These are phyloP conservation scores for Bombus waltoni DNA, from an alignment of 1,140 invertebrate genomes.

Conservation along the genomic window DNA sequence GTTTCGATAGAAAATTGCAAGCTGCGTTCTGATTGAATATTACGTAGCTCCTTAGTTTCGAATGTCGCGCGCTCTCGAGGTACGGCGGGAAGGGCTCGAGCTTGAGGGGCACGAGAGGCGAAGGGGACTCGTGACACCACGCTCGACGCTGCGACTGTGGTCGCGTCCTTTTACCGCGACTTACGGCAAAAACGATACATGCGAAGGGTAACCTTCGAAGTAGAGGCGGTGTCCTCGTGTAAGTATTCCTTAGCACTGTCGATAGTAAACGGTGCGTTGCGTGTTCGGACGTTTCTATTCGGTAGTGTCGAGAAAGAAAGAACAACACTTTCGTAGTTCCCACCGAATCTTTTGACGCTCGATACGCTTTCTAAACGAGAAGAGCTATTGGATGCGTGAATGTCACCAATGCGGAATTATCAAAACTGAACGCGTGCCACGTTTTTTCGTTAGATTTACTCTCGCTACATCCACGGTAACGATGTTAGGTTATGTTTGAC, in stretches of 20 bases:
- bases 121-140: conserved; percentile 16
- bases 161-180: conserved; percentile 43
- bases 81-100: conserved; percentile 35
- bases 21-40: not conserved
- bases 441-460: not conserved
- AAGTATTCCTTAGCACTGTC: not conserved
- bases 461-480: conserved; percentile 18
- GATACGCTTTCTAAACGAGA: not conserved
- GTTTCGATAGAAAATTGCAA: not conserved
- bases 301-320: not conserved
- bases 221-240: conserved; percentile 9
- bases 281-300: not conserved
- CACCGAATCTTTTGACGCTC: not conserved
- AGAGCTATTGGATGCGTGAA: not conserved
- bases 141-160: conserved; percentile 13
- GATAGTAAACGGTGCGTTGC: conserved; percentile 13
- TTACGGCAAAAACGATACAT: conserved; percentile 13
- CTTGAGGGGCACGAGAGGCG: not conserved
- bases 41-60: not conserved
- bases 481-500: conserved; percentile 64
- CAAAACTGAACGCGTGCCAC: not conserved
- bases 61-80: conserved; percentile 28
- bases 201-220: not conserved
- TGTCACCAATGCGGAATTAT: too few relatives aligned
- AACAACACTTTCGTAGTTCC: not conserved